These are phyloP conservation scores for Alcis repandata DNA, from an alignment of 2,888 invertebrate genomes.

Conservation along the genomic window DNA sequence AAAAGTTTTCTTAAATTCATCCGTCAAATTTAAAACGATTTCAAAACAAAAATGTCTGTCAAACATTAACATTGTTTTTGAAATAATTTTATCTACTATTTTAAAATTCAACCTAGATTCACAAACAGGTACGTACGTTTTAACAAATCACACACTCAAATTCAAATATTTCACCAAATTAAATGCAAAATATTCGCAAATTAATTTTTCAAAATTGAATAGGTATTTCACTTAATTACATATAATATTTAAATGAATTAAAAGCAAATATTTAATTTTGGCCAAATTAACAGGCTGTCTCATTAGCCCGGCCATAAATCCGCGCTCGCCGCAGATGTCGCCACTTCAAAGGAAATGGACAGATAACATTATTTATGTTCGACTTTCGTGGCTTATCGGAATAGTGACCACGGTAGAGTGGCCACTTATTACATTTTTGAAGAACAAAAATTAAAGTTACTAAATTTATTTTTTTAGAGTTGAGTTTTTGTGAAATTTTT, in stretches of 20 bases:
- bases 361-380: slow-evolving; percentile 62
- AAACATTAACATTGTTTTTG: too few species aligned
- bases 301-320: slow-evolving; percentile 33
- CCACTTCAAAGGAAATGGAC: slow-evolving; percentile 47
- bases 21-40: too few species aligned
- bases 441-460: too few species aligned
- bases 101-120: too few species aligned
- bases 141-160: too few species aligned
- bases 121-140: too few species aligned
- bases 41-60: too few species aligned
- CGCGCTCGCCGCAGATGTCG: slow-evolving; percentile 26
- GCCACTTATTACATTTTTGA: not conserved
- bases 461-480: too few species aligned
- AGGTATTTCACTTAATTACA: not conserved
- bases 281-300: slow-evolving; percentile 30
- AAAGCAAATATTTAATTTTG: slow-evolving; percentile 18
- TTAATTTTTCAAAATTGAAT: not conserved
- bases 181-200: slow-evolving; percentile 15
- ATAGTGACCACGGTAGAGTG: slow-evolving; percentile 26
- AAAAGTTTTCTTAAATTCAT: too few species aligned
- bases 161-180: not conserved
- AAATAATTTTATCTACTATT: too few species aligned
- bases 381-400: slow-evolving; percentile 53
- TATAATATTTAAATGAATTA: slow-evolving; percentile 19
- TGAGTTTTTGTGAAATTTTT: too few species aligned